These are phyloP conservation scores for Cheirogaleus major DNA, from an alignment of 2,797 vertebrate species.

Conservation along the genomic window DNA sequence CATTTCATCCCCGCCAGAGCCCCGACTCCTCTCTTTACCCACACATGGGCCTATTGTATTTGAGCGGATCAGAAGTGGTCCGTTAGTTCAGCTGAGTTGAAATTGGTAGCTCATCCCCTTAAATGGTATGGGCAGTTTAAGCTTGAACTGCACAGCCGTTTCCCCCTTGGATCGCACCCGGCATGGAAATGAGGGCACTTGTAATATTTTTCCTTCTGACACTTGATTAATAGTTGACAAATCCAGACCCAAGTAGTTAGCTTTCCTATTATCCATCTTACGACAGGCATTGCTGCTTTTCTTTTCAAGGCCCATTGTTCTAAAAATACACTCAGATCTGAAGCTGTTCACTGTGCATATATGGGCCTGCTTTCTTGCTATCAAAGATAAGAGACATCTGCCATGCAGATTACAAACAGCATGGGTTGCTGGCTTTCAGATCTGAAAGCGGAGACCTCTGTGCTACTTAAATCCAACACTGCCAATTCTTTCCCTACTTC, in stretches of 20 bases:
- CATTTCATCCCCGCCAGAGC: constrained; percentile 68
- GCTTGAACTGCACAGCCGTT: constrained; percentile 26
- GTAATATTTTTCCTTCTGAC: constrained; percentile 62
- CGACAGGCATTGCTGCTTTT: constrained; percentile 68
- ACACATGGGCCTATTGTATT: constrained; percentile 60
- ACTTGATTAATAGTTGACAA: constrained; percentile 77
- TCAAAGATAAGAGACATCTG: constrained; percentile 77
- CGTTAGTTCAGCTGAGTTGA: constrained; percentile 64
- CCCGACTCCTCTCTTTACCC: constrained; percentile 21
- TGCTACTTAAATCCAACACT: constrained; percentile 27
- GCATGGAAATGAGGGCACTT: constrained; percentile 56
- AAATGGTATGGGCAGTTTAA: constrained; percentile 31
- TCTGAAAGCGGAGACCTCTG: constrained; percentile 44
- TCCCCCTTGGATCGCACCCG: neutral
- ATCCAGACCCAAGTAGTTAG: constrained; percentile 72
- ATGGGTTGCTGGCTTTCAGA: constrained; percentile 44
- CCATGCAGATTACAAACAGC: constrained; percentile 63
- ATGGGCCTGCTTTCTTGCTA: constrained; percentile 58
- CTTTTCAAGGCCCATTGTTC: constrained; percentile 72
- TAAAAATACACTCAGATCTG: constrained; percentile 74
- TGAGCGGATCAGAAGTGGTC: constrained; percentile 67
- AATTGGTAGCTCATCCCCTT: constrained; percentile 51
- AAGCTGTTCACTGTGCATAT: constrained; percentile 62
- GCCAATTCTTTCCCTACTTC: constrained; percentile 46
- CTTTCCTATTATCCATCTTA: constrained; percentile 74